Percentiles rank a stretch among this genome's conserved stretches.
phyloP scores from a whole-genome alignment of 2,888 invertebrate genomes.

The Plutella xylostella region DNA sequence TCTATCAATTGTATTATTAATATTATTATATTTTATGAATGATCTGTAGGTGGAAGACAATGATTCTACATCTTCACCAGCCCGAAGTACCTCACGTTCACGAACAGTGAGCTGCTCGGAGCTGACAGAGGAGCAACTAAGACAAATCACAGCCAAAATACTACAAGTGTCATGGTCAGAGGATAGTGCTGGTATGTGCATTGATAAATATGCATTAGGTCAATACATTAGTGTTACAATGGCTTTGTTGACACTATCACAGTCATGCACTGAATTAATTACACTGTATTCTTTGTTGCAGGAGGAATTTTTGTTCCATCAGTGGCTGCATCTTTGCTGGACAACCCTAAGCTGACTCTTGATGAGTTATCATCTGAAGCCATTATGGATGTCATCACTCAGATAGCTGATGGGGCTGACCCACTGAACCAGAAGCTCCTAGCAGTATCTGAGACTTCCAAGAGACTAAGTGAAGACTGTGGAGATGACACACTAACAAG shows the following conservation, averaged over 20 bases:
- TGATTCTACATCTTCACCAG: constrained; percentile 53
- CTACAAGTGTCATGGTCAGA: constrained; percentile 80
- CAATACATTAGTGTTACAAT: no score
- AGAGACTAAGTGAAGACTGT: constrained; percentile 56
- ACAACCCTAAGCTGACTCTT: constrained; percentile 58
- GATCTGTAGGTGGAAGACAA: constrained; percentile 65
- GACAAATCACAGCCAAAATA: constrained; percentile 74
- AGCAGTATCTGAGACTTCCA: constrained; percentile 49
- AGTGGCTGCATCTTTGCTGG: constrained; percentile 65
- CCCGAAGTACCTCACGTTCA: constrained; percentile 50
- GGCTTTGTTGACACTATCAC: no score
- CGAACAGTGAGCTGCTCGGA: constrained; percentile 68
- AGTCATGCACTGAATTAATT: no score
- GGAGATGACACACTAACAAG: constrained; percentile 45
- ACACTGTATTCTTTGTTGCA: no score
- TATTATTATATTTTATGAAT: no score
- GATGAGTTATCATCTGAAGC: constrained; percentile 73
- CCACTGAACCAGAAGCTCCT: constrained; percentile 65
- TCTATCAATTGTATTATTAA: no score
- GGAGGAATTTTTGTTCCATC: constrained; percentile 69
- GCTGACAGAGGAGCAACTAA: constrained; percentile 74
- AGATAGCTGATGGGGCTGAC: constrained; percentile 68
- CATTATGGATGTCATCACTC: constrained; percentile 74
- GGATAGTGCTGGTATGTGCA: constrained; percentile 55
- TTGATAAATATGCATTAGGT: no score